Conservation (phyloP, 2,113 vertebrate species). For the Alethe diademata region DNA sequence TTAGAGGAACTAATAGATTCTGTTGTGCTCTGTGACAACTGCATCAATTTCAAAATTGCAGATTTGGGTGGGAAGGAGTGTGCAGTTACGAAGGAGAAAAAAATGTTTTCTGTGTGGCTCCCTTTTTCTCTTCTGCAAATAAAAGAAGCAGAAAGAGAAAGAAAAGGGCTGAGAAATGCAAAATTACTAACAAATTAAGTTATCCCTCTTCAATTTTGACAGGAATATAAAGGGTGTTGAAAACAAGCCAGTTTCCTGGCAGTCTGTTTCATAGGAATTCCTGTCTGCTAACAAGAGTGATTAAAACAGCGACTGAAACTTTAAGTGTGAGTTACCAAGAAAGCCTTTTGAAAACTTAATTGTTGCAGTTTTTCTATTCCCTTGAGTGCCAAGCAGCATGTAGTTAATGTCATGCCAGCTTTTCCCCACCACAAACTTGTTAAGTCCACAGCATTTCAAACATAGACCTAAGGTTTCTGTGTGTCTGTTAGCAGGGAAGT, state of each 20-base stretch:
- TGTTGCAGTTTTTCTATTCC: conserved; percentile 28
- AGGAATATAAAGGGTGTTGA: not conserved
- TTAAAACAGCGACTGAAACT: not conserved
- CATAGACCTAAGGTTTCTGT: not conserved
- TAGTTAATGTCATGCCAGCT: not conserved
- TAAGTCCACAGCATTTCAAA: not conserved
- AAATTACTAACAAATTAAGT: not conserved
- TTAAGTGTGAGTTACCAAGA: conserved; percentile 5
- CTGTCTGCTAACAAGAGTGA: not conserved
- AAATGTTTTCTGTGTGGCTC: not conserved
- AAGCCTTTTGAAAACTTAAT: conserved; percentile 24
- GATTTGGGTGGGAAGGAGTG: not conserved
- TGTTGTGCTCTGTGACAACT: not conserved
- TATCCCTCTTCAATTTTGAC: not conserved
- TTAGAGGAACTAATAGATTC: not conserved
- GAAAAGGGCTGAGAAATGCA: not conserved
- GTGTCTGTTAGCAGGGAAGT: not conserved
- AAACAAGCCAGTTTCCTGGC: not conserved
- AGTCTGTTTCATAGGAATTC: not conserved
- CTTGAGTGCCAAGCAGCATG: not conserved
- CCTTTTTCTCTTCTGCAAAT: not conserved
- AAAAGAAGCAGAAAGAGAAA: not conserved
- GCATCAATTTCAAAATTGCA: not conserved
- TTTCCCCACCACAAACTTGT: not conserved
- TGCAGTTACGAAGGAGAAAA: not conserved